A percentile compares a stretch with the other conserved stretches of the same genome.
Conservation (phyloP, 2,888 invertebrate species). For the Catocala sponsa region DNA sequence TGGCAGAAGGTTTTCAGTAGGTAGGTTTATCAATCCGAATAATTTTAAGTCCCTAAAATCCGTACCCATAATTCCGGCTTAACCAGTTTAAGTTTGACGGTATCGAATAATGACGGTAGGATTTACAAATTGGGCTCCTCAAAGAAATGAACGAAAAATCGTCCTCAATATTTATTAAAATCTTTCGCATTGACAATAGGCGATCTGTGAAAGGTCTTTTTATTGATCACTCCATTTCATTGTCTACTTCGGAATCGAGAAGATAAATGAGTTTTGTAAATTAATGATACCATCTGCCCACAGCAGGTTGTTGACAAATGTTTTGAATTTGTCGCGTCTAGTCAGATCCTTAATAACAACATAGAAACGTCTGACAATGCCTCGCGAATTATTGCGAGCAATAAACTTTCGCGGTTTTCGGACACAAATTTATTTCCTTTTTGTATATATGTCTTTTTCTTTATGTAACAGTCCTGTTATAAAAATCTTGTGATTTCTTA, state of each 20-base stretch:
- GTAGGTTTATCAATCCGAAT: neutral
- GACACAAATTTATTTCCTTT: constrained; percentile 13
- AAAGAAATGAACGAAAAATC: constrained; percentile 23
- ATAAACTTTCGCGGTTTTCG: constrained; percentile 28
- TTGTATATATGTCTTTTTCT: constrained; percentile 6
- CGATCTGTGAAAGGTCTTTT: constrained; percentile 62
- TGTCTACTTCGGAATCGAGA: constrained; percentile 67
- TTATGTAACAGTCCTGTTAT: neutral
- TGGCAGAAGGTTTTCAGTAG: neutral
- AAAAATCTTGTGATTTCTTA: constrained; percentile 2
- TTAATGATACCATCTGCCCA: constrained; percentile 68
- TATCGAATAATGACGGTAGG: constrained; percentile 1
- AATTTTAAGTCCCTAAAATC: neutral
- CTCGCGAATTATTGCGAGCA: constrained; percentile 26
- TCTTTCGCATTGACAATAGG: constrained; percentile 51
- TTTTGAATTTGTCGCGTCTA: constrained; percentile 67
- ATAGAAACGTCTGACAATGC: constrained; percentile 24
- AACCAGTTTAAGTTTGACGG: constrained; percentile 6
- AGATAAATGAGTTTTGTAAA: constrained; percentile 69
- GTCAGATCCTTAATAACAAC: constrained; percentile 40
- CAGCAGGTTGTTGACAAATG: constrained; percentile 69
- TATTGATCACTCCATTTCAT: constrained; percentile 64
- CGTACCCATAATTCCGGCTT: neutral
- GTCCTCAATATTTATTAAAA: constrained; percentile 42
- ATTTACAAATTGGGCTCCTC: constrained; percentile 22